These are phyloP conservation scores for Drosophila nigromelanica DNA, from an alignment of 1,140 invertebrate genomes.

Conservation along the genomic window DNA sequence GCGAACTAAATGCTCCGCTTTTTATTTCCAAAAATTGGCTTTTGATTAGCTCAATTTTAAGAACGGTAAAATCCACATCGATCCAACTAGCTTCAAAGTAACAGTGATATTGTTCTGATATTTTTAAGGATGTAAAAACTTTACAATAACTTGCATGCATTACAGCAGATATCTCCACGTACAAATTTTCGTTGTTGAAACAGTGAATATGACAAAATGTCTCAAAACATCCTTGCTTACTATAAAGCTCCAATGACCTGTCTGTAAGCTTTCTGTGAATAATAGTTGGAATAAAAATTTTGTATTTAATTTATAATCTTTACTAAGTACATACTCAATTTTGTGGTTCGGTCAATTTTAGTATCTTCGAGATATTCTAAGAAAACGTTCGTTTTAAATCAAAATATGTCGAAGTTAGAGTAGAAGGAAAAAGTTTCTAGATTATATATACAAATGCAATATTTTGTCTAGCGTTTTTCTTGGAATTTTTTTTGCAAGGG, in stretches of 20 bases:
- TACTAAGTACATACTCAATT: no score
- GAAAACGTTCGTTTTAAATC: no score
- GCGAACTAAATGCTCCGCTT: conserved; percentile 45
- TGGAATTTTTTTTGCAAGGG: no score
- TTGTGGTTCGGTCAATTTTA: no score
- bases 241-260: not conserved
- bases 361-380: no score
- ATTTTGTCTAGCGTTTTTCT: no score
- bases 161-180: conserved; percentile 9
- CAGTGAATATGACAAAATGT: conserved; percentile 38
- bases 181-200: conserved; percentile 16
- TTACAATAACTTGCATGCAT: conserved; percentile 26
- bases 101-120: no score
- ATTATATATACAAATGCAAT: no score
- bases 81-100: conserved; percentile 43
- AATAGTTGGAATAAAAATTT: not conserved
- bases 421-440: no score
- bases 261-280: no score
- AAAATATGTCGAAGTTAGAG: no score
- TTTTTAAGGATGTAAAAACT: not conserved
- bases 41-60: conserved; percentile 33
- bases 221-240: conserved; percentile 18
- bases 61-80: conserved; percentile 10
- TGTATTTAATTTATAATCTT: not conserved
- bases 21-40: conserved; percentile 36